These are phyloP conservation scores for Arvicola amphibius DNA, from an alignment of 2,797 vertebrate species.

Conservation along the genomic window DNA sequence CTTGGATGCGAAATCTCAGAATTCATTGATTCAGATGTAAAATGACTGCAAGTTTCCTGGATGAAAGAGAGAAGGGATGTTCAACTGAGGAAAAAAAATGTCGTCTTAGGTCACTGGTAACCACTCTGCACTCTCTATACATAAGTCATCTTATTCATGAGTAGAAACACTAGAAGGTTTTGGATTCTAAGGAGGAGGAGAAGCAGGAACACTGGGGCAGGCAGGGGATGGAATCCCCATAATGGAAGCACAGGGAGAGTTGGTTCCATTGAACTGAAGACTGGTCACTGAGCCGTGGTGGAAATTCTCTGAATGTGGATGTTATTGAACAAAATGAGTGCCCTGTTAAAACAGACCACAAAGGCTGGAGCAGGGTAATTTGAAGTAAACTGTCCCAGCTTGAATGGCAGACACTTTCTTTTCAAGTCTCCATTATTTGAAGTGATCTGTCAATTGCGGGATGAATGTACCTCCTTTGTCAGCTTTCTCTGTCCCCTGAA, in stretches of 20 bases:
- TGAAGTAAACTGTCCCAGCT: neutral
- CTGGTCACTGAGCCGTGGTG: neutral
- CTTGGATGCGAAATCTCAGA: neutral
- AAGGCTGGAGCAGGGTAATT: neutral
- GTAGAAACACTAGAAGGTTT: neutral
- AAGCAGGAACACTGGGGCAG: neutral
- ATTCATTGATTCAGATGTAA: neutral
- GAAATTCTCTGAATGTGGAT: neutral
- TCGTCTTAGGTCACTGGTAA: neutral
- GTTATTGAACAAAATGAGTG: neutral
- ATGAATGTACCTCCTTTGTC: neutral
- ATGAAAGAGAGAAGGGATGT: neutral
- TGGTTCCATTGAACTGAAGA: neutral
- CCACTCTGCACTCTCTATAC: neutral
- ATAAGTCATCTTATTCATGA: neutral
- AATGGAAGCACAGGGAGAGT: neutral
- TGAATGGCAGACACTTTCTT: conserved; percentile 27
- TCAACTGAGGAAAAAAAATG: neutral
- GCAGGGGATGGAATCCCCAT: neutral
- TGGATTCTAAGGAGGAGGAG: neutral
- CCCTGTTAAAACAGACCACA: neutral
- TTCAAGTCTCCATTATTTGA: conserved; percentile 6
- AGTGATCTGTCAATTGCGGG: conserved; percentile 2
- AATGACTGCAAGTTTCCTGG: neutral
- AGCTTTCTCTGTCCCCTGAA: conserved; percentile 37